Evolutionary conservation across 2,888 invertebrate species (phyloP), one percentile per base, ranked within the genome.

Genomic region (Drosophila barbarae): DNA sequence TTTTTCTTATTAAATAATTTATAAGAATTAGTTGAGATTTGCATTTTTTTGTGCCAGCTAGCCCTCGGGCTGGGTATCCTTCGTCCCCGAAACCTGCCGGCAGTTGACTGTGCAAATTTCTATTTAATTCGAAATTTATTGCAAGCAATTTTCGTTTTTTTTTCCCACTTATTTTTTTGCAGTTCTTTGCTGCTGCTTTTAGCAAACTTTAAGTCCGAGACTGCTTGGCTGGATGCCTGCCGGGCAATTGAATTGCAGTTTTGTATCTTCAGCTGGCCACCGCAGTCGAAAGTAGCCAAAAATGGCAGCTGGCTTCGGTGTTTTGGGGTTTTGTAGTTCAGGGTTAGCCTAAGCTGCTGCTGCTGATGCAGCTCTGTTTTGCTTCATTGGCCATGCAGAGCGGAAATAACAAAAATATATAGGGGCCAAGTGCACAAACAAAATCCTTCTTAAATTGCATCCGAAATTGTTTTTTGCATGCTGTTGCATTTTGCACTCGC

Each of bases 21-120:
- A 82, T 86, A 82, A 82, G 82, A 82, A 82, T 82, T 82, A 82
- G 86, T 83, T 74, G 83, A 86, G 82, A 82, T 82, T 86, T 82
- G 85, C 86, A 86, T 82, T 82, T 85, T 75, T 78, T 75, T 46
- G 54, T n/a, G 35, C 28, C 18, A 21, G 10, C 35, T 36, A 28
- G 54, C 55, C 36, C 36, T 46, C 44, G 32, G 50, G 50, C 30
- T 39, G 6, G 41, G 26, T 56, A 21, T 54, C 39, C 51, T 21
- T 36, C 8, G 26, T 15, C 1, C 32, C n/a, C 30, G 9, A 13
- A 3, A 8, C 15, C 32, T 21, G 6, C 23, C 23, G 49, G 41
- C 66, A 70, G 68, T 73, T 74, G 74, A 61, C 60, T 69, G 61
- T 71, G 83, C 74, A 85, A 82, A 85, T 85, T 81, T 82, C 79